Evolutionary conservation across 1,140 invertebrate species (phyloP).

Genomic region (Aradophagus sp.): DNA sequence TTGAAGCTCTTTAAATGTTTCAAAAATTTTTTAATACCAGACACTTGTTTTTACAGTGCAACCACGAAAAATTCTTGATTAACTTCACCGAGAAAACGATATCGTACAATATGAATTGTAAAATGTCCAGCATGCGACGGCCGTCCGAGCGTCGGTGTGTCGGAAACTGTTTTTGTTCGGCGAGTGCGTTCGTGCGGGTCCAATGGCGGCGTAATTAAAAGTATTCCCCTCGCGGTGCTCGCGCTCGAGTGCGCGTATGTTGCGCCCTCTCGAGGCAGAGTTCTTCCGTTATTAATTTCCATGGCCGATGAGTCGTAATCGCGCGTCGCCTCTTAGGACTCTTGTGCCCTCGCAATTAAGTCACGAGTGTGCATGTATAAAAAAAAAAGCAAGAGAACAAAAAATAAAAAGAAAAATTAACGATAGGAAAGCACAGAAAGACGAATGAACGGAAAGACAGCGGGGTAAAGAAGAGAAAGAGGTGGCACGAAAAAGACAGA

Average conservation of each 20-base stretch:
- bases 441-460: too few species aligned
- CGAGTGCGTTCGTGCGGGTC: constrained; percentile 43
- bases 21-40: too few species aligned
- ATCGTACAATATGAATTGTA: too few species aligned
- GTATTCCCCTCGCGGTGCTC: constrained; percentile 51
- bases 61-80: too few species aligned
- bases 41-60: too few species aligned
- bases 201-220: constrained; percentile 58
- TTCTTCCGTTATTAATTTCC: constrained; percentile 58
- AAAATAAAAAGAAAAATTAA: neutral
- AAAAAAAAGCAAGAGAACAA: constrained; percentile 5
- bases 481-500: too few species aligned
- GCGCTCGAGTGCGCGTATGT: constrained; percentile 54
- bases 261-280: constrained; percentile 32
- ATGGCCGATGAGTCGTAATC: constrained; percentile 56
- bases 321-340: constrained; percentile 53
- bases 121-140: constrained; percentile 4
- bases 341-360: constrained; percentile 61
- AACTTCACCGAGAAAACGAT: too few species aligned
- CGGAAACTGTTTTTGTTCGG: constrained; percentile 52
- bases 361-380: constrained; percentile 44
- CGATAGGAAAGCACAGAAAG: too few species aligned
- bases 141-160: constrained; percentile 36
- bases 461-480: too few species aligned
- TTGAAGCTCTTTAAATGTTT: too few species aligned